Percentiles rank a stretch among this genome's conserved stretches.
Evolutionary conservation across 2,888 invertebrate species (phyloP).

Genomic region (Synanthedon tipuliformis): DNA sequence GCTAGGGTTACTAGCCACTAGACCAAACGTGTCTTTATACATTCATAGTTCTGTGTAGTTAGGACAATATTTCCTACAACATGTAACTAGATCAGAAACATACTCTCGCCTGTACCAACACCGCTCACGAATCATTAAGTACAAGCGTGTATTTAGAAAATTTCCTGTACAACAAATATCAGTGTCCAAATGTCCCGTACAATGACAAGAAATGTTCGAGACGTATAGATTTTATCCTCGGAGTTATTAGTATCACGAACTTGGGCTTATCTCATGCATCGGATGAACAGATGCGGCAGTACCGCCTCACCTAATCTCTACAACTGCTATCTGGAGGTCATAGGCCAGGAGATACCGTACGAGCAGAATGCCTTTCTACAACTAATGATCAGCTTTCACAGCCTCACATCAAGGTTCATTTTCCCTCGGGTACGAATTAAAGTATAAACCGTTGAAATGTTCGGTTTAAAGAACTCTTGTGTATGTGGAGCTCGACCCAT

Average conservation of each 20-base stretch:
- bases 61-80: no score
- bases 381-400: constrained; percentile 22
- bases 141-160: no score
- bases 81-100: no score
- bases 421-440: constrained; percentile 20
- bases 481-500: constrained; percentile 36
- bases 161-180: neutral
- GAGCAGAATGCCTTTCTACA: constrained; percentile 10
- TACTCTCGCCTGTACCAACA: no score
- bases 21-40: no score
- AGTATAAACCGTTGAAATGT: constrained; percentile 23
- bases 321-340: constrained; percentile 44
- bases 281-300: constrained; percentile 29
- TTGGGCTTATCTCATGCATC: constrained; percentile 37
- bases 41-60: no score
- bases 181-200: neutral
- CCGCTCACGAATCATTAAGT: no score
- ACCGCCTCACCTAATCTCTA: constrained; percentile 33
- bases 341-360: constrained; percentile 56
- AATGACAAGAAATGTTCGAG: constrained; percentile 1
- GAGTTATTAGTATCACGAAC: constrained; percentile 32
- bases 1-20: no score
- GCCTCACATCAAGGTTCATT: constrained; percentile 24
- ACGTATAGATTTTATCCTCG: constrained; percentile 25
- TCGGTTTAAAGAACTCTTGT: constrained; percentile 23